Evolutionary conservation across 2,113 vertebrate species (phyloP).

Genomic region (Terrapene triunguis): DNA sequence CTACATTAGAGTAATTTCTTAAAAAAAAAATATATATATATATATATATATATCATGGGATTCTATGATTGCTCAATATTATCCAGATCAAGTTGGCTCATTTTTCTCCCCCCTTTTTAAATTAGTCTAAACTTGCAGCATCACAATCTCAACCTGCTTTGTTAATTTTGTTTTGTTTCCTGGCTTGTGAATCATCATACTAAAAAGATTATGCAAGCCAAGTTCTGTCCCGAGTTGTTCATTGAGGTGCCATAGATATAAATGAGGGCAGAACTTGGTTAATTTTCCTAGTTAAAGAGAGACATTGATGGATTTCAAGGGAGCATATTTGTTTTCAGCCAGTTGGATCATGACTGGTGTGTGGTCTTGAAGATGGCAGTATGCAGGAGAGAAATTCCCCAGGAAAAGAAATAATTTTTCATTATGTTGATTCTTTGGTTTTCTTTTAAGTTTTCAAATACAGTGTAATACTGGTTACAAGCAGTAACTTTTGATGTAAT

Average conservation of each 20-base stretch:
- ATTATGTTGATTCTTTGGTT: background rate
- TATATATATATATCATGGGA: no score
- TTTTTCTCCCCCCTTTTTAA: background rate
- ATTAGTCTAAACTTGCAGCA: background rate
- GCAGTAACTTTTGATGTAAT: background rate
- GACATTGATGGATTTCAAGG: background rate
- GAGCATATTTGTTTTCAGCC: background rate
- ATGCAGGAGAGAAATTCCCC: background rate
- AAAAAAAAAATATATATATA: no score
- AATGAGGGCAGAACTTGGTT: background rate
- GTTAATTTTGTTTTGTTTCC: background rate
- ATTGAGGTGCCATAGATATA: background rate
- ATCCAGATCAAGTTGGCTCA: background rate
- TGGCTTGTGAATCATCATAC: background rate
- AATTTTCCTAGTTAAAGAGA: background rate
- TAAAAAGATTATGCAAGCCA: background rate
- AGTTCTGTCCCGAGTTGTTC: background rate
- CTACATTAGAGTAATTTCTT: background rate
- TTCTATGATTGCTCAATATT: background rate
- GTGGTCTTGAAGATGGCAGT: background rate
- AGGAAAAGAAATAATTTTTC: accelerated
- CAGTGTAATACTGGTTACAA: background rate
- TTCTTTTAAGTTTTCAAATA: background rate
- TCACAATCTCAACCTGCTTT: background rate
- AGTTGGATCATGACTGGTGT: background rate